A percentile compares a stretch with the other conserved stretches of the same genome.
phyloP scores from a whole-genome alignment of 2,113 vertebrate genomes.

The Hemichromis elongatus region DNA sequence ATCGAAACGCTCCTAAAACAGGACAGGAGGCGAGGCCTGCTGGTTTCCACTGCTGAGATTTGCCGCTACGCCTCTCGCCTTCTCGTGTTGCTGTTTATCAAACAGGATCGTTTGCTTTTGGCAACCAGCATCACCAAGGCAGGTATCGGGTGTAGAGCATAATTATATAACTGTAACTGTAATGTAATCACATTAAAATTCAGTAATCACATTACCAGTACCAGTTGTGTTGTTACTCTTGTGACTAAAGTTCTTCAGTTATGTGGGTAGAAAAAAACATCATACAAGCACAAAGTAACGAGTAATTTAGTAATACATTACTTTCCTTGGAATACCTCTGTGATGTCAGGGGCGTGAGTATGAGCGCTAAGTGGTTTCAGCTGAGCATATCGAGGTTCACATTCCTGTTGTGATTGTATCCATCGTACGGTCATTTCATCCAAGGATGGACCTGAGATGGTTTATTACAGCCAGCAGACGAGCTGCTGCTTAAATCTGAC shows the following conservation, averaged over 20 bases:
- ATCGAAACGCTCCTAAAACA: neutral
- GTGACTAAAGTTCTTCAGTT: accelerated
- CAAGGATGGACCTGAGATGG: neutral
- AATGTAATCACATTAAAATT: neutral
- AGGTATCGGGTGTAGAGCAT: neutral
- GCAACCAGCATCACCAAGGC: neutral
- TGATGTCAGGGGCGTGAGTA: neutral
- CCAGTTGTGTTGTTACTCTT: neutral
- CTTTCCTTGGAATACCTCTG: neutral
- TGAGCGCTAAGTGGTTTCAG: neutral
- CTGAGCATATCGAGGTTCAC: neutral
- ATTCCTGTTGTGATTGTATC: neutral
- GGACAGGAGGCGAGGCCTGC: no score
- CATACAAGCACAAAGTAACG: neutral
- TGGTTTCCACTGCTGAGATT: no score
- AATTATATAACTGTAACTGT: neutral
- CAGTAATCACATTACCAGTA: accelerated
- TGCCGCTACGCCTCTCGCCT: no score
- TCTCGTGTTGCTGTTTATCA: no score
- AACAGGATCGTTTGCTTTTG: no score
- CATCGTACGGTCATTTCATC: neutral
- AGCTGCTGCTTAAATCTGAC: no score
- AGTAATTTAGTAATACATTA: neutral
- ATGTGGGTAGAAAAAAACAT: neutral
- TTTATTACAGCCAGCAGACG: neutral